Evolutionary conservation across 2,797 vertebrate species (phyloP).

Genomic region (Chiropotes sagulatus): DNA sequence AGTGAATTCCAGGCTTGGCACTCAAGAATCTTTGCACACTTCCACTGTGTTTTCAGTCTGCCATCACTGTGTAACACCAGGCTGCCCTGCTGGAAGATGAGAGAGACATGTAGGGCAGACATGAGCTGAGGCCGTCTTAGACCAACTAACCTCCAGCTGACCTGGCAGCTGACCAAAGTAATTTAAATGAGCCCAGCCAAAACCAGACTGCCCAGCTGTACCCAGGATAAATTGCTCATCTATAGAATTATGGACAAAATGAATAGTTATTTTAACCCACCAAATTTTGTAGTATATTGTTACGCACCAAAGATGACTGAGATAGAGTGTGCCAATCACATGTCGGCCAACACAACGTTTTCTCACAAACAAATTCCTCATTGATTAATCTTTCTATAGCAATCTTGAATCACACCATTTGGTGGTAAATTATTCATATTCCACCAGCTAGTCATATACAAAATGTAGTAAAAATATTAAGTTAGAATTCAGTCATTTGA

Average conservation of each 20-base stretch:
- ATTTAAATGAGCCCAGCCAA: background rate
- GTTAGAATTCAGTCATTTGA: background rate
- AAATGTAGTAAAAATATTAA: slow-evolving; percentile 16
- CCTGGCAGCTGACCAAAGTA: background rate
- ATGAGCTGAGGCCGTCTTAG: background rate
- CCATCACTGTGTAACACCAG: background rate
- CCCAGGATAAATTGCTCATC: background rate
- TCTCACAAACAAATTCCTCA: background rate
- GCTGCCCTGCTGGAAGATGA: background rate
- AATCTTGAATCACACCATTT: background rate
- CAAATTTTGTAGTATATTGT: background rate
- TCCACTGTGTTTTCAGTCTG: background rate
- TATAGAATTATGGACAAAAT: background rate
- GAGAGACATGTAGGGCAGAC: background rate
- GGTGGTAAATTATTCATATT: background rate
- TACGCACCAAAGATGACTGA: background rate
- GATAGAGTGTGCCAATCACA: background rate
- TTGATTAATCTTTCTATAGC: background rate
- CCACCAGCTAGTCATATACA: background rate
- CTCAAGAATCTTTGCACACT: background rate
- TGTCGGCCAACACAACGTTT: background rate
- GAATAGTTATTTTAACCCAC: background rate
- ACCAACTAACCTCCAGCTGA: background rate
- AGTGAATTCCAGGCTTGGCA: background rate
- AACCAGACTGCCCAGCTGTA: background rate